Evolutionary conservation across 2,113 vertebrate genomes (phyloP).

Genomic region (Amphilophus citrinellus): DNA sequence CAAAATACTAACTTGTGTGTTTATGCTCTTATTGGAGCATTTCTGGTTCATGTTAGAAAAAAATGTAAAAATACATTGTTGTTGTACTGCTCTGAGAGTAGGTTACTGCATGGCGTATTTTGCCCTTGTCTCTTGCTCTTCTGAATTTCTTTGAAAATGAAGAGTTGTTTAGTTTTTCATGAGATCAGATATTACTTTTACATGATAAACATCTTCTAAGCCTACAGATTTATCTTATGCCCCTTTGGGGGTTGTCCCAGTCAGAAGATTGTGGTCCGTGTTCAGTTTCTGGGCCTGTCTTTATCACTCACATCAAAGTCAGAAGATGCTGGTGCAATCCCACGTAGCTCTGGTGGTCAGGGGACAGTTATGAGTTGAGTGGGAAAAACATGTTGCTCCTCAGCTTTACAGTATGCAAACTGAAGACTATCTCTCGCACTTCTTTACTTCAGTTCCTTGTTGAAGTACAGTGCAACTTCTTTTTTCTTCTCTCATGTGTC

Average conservation of each 20-base stretch:
- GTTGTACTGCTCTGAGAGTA: not conserved
- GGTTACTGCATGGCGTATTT: not conserved
- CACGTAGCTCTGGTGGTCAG: not conserved
- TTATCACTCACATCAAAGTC: not conserved
- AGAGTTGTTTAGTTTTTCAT: not conserved
- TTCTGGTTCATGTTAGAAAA: not conserved
- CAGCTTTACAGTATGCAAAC: not conserved
- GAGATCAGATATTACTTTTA: not conserved
- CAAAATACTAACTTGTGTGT: not conserved
- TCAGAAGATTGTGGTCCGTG: not conserved
- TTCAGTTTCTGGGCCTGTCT: conserved; percentile 11
- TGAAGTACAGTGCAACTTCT: not conserved
- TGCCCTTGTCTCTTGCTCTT: not conserved
- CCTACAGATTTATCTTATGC: not conserved
- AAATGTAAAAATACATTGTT: not conserved
- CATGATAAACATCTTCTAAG: not conserved
- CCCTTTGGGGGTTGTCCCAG: conserved; percentile 1
- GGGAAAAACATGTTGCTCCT: not conserved
- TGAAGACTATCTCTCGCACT: not conserved
- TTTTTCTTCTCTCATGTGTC: not conserved
- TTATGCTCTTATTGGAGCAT: not conserved
- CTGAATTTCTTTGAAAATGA: not conserved
- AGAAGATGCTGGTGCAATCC: not conserved
- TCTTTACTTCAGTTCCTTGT: not conserved
- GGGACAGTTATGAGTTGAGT: not conserved